Base-by-base conservation (phyloP, 23 tunicate genomes). In the Styela clava region DNA sequence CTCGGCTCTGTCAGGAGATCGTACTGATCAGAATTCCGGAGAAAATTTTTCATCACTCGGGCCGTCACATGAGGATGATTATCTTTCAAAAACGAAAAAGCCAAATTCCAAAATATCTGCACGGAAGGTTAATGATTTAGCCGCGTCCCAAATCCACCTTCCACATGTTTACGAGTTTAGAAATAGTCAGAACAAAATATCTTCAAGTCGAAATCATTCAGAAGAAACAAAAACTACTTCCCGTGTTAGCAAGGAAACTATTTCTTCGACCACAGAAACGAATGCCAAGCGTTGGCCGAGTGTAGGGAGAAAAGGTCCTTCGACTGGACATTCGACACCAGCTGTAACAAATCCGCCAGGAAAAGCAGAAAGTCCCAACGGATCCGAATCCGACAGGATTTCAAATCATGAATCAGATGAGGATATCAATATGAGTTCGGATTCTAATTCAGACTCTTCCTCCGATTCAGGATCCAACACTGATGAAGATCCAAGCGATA, bases 181-280 rank as follows among this genome's bases (percentile, higher is more conserved):
- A n/a, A n/a, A n/a, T n/a, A 44, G 56, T 12, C 56, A 7, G 7
- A 44, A 12, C 12, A 44, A 44, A 44, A 44, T 44, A 12, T 5
- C 56, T 5, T 44, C 56, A 12, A 12, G 56, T 7, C 7, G 56
- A 44, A 44, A 44, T 44, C 56, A 44, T 44, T 7, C 7, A 12
- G 12, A 44, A 12, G 56, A 44, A 44, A 5, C 56, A 44, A 44
- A 44, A 12, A 44, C 7, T 44, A 5, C 56, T 5, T 44, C 56
- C 56, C 32, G 51, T 16, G 83, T 78, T 35, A 69, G 83, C 30
- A 85, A 85, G 5, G 79, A 64, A 24, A 84, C 82, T 19, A 26
- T 67, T 26, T 67, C 71, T 18, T 69, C 78, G 34, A 73, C 36
- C 33, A 28, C 79, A 29, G 34, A 69, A 0, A 31, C 28, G 12